Evolutionary conservation across 2,797 vertebrate species (phyloP), one percentile per base, ranked within the genome.

Genomic region (Acrocephalus scirpaceus): DNA sequence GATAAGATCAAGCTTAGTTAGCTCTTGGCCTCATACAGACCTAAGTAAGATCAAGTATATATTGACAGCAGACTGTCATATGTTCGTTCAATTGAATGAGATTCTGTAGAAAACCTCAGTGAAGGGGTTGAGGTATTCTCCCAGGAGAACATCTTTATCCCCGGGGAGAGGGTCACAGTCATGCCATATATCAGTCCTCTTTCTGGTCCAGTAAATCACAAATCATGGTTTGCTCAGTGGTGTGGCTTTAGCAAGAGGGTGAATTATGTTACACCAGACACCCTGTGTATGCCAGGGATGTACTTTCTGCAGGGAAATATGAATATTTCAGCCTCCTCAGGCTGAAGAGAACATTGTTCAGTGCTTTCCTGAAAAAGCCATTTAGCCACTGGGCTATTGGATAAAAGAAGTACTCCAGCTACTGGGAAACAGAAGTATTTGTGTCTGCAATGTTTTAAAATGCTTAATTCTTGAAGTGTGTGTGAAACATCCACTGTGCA

Each of bases 401-500:
- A 36, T 30, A n/a, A 82, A 82, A 66, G 8, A 21, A 81, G n/a
- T 54, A 34, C 10, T 85, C 6, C 36, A 85, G 18, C 32, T 17
- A 11, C 48, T 66, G n/a, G 32, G 18, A 85, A 76, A 25, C 17
- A 58, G 42, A 72, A 81, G 50, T 47, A 45, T 36, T 82, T 76
- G 10, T 76, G 51, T 15, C 22, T 73, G 14, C 53, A 53, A 30
- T 38, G 34, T 78, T 93, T 75, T n/a, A 42, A 80, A 82, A 92
- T 79, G 48, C 14, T 14, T 56, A 19, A 32, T 76, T 79, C 34
- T 57, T 64, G 32, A 78, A 67, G 6, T 15, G 12, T 56, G 21
- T 40, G n/a, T 40, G 27, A 44, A 78, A 34, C 0, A 0, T n/a
- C 6, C 2, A 3, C 22, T 78, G 29, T 78, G 16, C 5, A 3